Evolutionary conservation across 2,888 invertebrate genomes (phyloP).

Genomic region (Drosophila maculinotata): DNA sequence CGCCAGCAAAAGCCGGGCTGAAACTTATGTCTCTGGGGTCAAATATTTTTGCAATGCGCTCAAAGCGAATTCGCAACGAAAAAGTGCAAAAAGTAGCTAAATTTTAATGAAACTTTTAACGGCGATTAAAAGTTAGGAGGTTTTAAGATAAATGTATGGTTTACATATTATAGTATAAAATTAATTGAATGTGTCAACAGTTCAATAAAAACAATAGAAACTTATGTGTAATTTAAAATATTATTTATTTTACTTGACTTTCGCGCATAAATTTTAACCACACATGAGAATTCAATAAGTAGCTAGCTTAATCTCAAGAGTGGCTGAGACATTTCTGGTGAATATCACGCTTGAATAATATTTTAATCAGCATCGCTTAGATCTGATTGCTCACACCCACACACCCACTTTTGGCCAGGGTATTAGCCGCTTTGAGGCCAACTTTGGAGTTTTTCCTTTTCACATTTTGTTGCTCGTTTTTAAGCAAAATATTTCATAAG

Average conservation of each 20-base stretch:
- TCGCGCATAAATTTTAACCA: too few relatives aligned
- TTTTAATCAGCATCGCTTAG: constrained; percentile 5
- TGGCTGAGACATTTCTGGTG: not conserved
- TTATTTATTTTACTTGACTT: too few relatives aligned
- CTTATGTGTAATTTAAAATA: too few relatives aligned
- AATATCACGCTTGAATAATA: not conserved
- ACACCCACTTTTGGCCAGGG: constrained; percentile 18
- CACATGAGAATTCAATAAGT: too few relatives aligned
- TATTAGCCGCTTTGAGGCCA: constrained; percentile 27
- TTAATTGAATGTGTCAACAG: too few relatives aligned
- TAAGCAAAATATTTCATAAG: constrained; percentile 72
- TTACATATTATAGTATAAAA: not conserved
- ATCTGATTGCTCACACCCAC: constrained; percentile 17
- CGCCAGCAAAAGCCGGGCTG: constrained; percentile 6
- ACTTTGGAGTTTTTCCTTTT: constrained; percentile 38
- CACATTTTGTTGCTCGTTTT: constrained; percentile 48
- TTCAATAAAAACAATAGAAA: too few relatives aligned
- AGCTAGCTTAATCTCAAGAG: not conserved
- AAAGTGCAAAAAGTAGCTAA: constrained; percentile 3
- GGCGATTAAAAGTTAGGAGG: not conserved
- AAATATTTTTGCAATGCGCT: constrained; percentile 50
- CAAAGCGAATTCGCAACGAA: constrained; percentile 1
- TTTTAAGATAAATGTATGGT: not conserved
- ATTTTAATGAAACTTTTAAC: constrained; percentile 6
- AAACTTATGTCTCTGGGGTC: constrained; percentile 65